Evolutionary conservation across 2,797 vertebrate genomes (phyloP).

Genomic region (Corythornis leucogaster): DNA sequence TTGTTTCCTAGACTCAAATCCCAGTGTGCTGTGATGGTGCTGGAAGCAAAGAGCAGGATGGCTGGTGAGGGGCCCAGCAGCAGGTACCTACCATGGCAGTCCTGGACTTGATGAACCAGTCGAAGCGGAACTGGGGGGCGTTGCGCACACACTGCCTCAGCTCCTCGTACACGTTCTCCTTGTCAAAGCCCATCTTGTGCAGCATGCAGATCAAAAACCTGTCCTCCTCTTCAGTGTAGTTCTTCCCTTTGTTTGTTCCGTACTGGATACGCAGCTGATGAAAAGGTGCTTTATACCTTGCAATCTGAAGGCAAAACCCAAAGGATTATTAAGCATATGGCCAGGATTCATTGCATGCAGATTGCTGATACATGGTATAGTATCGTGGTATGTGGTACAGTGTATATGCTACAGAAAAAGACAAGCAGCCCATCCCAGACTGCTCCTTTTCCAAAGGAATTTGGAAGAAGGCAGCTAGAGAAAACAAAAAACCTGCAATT

Average conservation of each 20-base stretch:
- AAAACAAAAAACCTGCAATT: slow-evolving; percentile 29
- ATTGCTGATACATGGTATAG: neutral
- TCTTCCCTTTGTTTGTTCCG: slow-evolving; percentile 90
- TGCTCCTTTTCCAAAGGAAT: neutral
- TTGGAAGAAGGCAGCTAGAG: neutral
- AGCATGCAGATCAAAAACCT: slow-evolving; percentile 90
- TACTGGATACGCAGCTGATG: slow-evolving; percentile 90
- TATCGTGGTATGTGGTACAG: neutral
- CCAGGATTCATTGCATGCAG: neutral
- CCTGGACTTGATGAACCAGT: slow-evolving; percentile 92
- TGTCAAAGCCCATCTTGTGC: slow-evolving; percentile 91
- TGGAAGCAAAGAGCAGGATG: neutral
- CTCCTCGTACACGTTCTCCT: slow-evolving; percentile 89
- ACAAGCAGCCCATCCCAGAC: neutral
- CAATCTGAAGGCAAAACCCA: slow-evolving; percentile 79
- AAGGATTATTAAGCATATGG: neutral
- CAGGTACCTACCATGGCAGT: slow-evolving; percentile 80
- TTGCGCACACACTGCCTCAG: slow-evolving; percentile 89
- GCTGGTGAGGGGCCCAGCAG: too few species aligned
- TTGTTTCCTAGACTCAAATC: neutral
- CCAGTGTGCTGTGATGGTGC: neutral
- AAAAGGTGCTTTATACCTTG: slow-evolving; percentile 89
- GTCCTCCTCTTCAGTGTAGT: slow-evolving; percentile 90
- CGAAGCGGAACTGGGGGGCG: slow-evolving; percentile 88
- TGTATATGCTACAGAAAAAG: neutral